Conservation (phyloP, 2,113 vertebrate genomes). For the Trinectes maculatus region DNA sequence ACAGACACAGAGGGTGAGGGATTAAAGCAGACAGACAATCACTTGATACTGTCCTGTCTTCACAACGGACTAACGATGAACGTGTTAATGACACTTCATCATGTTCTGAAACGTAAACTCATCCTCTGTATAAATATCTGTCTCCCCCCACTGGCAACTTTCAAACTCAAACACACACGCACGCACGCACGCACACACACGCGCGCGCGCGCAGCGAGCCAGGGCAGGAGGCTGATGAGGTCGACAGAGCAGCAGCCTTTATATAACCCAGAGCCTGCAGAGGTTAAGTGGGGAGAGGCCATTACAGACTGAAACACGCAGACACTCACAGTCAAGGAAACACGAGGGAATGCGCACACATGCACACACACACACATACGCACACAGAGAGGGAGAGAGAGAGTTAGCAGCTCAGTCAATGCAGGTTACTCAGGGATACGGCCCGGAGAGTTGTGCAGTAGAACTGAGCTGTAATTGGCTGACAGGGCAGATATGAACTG, state of each 20-base stretch:
- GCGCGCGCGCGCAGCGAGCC: neutral
- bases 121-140: too few relatives aligned
- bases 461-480: constrained; percentile 67
- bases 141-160: constrained; percentile 15
- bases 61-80: neutral
- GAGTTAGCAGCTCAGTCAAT: constrained; percentile 33
- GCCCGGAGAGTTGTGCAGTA: constrained; percentile 61
- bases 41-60: constrained; percentile 23
- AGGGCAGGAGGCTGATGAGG: constrained; percentile 52
- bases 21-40: constrained; percentile 45
- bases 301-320: constrained; percentile 44
- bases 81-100: too few relatives aligned
- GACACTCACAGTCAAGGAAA: constrained; percentile 2
- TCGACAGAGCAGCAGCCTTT: constrained; percentile 64
- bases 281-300: constrained; percentile 60
- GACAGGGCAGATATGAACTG: constrained; percentile 67
- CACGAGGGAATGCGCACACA: neutral
- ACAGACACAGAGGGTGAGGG: constrained; percentile 30
- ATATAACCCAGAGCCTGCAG: constrained; percentile 66
- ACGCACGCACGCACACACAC: neutral
- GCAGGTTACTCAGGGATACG: constrained; percentile 61
- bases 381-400: constrained; percentile 6
- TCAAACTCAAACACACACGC: neutral
- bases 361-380: constrained; percentile 13
- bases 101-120: too few relatives aligned